Evolutionary conservation across 2,113 vertebrate genomes (phyloP).

Genomic region (Eidolon helvum): DNA sequence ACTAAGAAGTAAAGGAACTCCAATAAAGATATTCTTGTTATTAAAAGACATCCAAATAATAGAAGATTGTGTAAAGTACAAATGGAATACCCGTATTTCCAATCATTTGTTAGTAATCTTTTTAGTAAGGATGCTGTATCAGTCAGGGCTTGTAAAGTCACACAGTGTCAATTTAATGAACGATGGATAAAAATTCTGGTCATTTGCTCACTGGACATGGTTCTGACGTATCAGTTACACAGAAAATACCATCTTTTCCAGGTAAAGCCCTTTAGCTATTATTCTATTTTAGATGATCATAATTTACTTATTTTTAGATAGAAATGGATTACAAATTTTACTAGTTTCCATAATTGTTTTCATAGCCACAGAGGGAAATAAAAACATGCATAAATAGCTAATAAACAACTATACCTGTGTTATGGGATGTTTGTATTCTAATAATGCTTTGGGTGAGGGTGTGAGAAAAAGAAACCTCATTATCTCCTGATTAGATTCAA

Average conservation of each 20-base stretch:
- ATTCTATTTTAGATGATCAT: conserved; percentile 51
- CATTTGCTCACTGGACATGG: conserved; percentile 62
- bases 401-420: neutral
- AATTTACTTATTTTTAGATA: conserved; percentile 60
- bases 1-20: neutral
- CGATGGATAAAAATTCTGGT: conserved; percentile 79
- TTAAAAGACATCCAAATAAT: conserved; percentile 7
- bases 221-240: conserved; percentile 75
- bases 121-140: conserved; percentile 64
- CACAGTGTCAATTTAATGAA: conserved; percentile 79
- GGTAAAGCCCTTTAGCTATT: conserved; percentile 63
- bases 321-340: neutral
- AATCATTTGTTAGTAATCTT: conserved; percentile 68
- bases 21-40: neutral
- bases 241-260: conserved; percentile 71
- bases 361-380: conserved; percentile 21
- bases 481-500: conserved; percentile 58
- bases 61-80: neutral
- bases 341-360: conserved; percentile 9
- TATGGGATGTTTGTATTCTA: conserved; percentile 41
- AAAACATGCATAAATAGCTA: neutral
- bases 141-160: conserved; percentile 78
- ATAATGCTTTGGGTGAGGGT: conserved; percentile 49
- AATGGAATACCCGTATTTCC: neutral
- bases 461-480: conserved; percentile 57